Evolutionary conservation across 2,888 invertebrate species (phyloP), one percentile per base, ranked within the genome.

Genomic region (Plagodis pulveraria): DNA sequence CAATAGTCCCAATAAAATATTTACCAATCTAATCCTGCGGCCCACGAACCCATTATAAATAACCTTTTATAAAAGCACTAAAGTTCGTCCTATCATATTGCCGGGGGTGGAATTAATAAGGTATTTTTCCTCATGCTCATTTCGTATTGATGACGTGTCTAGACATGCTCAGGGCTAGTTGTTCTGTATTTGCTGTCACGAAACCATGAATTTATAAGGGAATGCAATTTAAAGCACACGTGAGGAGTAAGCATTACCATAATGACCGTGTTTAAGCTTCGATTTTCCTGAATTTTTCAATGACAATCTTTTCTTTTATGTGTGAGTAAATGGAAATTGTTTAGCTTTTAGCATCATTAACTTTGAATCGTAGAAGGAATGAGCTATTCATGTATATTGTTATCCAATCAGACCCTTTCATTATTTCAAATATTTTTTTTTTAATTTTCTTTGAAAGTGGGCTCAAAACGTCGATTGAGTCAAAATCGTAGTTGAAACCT

Each of bases 1-100:
- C 84, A 83, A 84, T 84, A 78, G 81, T 79, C 74, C 78, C 67
- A 81, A 91, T 91, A 87, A 91, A 91, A 88, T 91, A 92, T 92
- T 91, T 84, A 91, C 88, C 84, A 84, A 83, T 80, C 79, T 86
- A 87, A 89, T 91, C 84, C 87, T 76, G 78, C 81, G 82, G 82
- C 85, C 81, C 83, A 85, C 86, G 77, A 83, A 84, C 86, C 86
- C 86, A 91, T 91, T 91, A 90, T 81, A 77, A 77, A 76, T 80
- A 78, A 73, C 77, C 77, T 83, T 89, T 84, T 84, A 78, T 78
- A 81, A 81, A 81, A 78, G 80, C 77, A 76, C 77, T 82, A 82
- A 81, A 77, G 80, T 77, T 69, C 70, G 70, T 75, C 77, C 77
- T 77, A 83, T 81, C 76, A 80, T 81, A 80, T 81, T 77, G 72